Evolutionary conservation across 1,140 invertebrate genomes (phyloP).

Genomic region (Coptotermes formosanus): DNA sequence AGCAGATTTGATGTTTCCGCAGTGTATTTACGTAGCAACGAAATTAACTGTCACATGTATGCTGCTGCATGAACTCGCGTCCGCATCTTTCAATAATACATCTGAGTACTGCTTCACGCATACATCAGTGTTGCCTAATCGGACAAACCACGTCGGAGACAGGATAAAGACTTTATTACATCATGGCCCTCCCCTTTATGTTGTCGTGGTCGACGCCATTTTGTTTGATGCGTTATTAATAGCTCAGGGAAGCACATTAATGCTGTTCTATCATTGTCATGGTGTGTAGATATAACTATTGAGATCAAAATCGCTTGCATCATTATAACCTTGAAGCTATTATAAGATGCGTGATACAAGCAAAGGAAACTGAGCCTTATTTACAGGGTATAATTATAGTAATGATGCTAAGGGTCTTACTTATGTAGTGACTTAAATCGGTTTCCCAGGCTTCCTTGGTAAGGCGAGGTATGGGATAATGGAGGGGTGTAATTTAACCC

Average conservation of each 20-base stretch:
- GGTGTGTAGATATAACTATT: neutral
- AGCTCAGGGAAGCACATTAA: slow-evolving; percentile 20
- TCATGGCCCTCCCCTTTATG: neutral
- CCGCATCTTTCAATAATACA: too few relatives aligned
- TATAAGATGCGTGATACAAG: neutral
- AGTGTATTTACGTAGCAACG: neutral
- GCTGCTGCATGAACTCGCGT: neutral
- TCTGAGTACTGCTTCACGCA: neutral
- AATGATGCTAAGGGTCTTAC: neutral
- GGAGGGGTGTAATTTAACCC: slow-evolving; percentile 12
- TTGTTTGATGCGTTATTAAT: slow-evolving; percentile 34
- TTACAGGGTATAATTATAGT: neutral
- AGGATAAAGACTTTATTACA: slow-evolving; percentile 29
- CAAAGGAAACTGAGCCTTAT: slow-evolving; percentile 8
- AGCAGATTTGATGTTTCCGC: neutral
- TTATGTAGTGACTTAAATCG: neutral
- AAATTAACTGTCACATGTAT: neutral
- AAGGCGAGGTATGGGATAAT: neutral
- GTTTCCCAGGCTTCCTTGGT: neutral
- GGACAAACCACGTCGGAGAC: neutral
- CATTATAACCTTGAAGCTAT: neutral
- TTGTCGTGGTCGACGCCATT: slow-evolving; percentile 30
- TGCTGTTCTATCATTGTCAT: slow-evolving; percentile 12
- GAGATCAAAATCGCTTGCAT: slow-evolving; percentile 24
- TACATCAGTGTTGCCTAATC: slow-evolving; percentile 21